A percentile compares a stretch with the other conserved stretches of the same genome.
These are phyloP conservation scores for Coenobita brevimanus DNA, from an alignment of 1,140 invertebrate species.

Conservation along the genomic window DNA sequence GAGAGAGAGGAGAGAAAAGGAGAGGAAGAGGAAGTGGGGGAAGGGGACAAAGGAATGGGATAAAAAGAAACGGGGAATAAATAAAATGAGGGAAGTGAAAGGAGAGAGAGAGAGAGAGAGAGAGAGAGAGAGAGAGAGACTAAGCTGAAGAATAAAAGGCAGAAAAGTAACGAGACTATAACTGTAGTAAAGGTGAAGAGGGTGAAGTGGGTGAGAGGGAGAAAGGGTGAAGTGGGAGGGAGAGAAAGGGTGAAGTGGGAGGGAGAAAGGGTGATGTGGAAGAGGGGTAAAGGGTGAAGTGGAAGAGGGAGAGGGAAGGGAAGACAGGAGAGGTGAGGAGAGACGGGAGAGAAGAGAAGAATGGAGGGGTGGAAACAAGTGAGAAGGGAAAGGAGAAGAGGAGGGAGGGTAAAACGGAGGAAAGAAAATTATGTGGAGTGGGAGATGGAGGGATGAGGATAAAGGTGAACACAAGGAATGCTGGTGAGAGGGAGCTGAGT, in stretches of 20 bases:
- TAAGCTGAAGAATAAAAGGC: background rate
- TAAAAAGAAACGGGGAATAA: background rate
- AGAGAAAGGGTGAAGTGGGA: too few relatives aligned
- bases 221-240: too few relatives aligned
- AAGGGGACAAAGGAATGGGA: too few relatives aligned
- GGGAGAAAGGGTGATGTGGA: background rate
- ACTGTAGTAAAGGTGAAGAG: too few relatives aligned
- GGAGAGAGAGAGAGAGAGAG: too few relatives aligned
- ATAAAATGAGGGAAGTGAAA: too few relatives aligned
- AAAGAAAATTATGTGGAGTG: background rate
- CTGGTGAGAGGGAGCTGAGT: too few relatives aligned
- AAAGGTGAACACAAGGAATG: too few relatives aligned
- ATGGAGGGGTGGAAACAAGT: background rate
- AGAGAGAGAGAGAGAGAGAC: background rate
- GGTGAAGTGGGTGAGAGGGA: too few relatives aligned
- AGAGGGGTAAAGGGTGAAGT: background rate
- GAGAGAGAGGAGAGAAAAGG: too few relatives aligned
- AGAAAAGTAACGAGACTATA: background rate
- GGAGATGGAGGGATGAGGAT: background rate
- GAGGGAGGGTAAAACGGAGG: background rate
- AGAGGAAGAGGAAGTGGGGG: too few relatives aligned
- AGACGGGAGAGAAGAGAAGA: background rate
- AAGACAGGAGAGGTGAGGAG: background rate
- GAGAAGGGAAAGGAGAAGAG: background rate
- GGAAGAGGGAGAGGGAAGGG: background rate